These are phyloP conservation scores for Megaptera novaeangliae DNA, from an alignment of 2,113 vertebrate species.

Conservation along the genomic window DNA sequence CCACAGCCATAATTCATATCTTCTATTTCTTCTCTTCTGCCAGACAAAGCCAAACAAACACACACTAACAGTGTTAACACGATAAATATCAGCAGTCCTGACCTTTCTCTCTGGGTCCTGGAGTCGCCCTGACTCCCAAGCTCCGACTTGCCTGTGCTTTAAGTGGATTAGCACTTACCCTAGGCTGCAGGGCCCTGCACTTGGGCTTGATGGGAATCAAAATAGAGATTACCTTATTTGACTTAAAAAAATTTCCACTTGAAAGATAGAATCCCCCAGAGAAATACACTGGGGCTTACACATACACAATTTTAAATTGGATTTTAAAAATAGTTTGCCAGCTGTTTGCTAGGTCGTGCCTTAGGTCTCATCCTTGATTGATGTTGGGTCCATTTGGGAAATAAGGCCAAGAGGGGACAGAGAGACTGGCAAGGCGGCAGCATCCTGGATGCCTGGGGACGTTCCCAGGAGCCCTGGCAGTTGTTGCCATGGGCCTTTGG, in stretches of 20 bases:
- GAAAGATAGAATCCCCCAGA: conserved; percentile 52
- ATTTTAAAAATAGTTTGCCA: conserved; percentile 67
- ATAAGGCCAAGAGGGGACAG: background rate
- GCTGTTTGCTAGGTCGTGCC: conserved; percentile 52
- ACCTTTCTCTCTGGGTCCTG: conserved; percentile 33
- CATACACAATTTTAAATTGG: conserved; percentile 54
- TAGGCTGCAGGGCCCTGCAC: background rate
- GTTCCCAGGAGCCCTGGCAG: conserved; percentile 67
- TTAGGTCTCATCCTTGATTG: conserved; percentile 26
- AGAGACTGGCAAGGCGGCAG: conserved; percentile 16
- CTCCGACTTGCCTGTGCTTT: background rate
- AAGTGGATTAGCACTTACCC: conserved; percentile 40
- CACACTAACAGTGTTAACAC: background rate
- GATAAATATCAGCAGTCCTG: conserved; percentile 34
- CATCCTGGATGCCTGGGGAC: conserved; percentile 36
- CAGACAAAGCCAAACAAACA: background rate
- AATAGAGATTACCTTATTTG: conserved; percentile 70
- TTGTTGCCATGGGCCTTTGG: conserved; percentile 54
- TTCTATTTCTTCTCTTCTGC: conserved; percentile 18
- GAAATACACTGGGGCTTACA: conserved; percentile 39
- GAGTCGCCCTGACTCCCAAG: background rate
- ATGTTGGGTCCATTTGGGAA: conserved; percentile 8
- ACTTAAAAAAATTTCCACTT: conserved; percentile 54
- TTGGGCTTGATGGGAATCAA: conserved; percentile 28
- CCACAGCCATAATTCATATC: background rate